phyloP scores from a whole-genome alignment of 2,888 invertebrate species.

The Ceraclea dissimilis region DNA sequence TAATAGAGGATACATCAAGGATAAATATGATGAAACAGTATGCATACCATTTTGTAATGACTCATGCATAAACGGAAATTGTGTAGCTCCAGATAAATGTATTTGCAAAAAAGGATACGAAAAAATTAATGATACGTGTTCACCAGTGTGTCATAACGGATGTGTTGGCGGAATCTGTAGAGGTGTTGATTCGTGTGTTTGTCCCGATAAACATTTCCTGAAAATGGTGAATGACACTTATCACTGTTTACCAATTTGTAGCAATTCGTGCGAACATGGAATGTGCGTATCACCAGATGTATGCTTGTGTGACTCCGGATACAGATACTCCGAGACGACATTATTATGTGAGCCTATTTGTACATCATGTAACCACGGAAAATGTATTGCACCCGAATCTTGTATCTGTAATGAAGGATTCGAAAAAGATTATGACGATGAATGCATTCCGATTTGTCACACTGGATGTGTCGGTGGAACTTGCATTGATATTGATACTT shows the following conservation, averaged over 20 bases:
- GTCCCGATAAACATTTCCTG: slow-evolving; percentile 5
- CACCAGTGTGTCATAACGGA: slow-evolving; percentile 2
- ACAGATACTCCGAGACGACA: slow-evolving; percentile 15
- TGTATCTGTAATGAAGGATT: slow-evolving; percentile 31
- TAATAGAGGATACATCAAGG: slow-evolving; percentile 16
- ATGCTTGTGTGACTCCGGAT: slow-evolving; percentile 13
- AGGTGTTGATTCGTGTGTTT: slow-evolving; percentile 25
- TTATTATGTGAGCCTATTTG: slow-evolving; percentile 7
- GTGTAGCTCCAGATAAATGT: slow-evolving; percentile 30
- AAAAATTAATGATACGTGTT: neutral
- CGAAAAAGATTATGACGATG: neutral
- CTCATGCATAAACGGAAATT: slow-evolving; percentile 28
- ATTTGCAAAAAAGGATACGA: slow-evolving; percentile 29
- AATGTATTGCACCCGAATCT: slow-evolving; percentile 27
- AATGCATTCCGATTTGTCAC: neutral
- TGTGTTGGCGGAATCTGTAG: slow-evolving; percentile 32
- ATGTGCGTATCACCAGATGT: slow-evolving; percentile 12
- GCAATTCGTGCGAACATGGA: slow-evolving; percentile 17
- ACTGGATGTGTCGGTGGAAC: slow-evolving; percentile 3
- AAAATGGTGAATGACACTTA: slow-evolving; percentile 20
- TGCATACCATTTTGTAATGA: slow-evolving; percentile 26
- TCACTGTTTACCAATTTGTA: slow-evolving; percentile 27
- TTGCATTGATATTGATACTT: slow-evolving; percentile 3
- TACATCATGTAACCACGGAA: slow-evolving; percentile 12
- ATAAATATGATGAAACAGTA: slow-evolving; percentile 22